A percentile compares a stretch with the other conserved stretches of the same genome.
Evolutionary conservation across 2,797 vertebrate genomes (phyloP).

Genomic region (Protonibea diacanthus): DNA sequence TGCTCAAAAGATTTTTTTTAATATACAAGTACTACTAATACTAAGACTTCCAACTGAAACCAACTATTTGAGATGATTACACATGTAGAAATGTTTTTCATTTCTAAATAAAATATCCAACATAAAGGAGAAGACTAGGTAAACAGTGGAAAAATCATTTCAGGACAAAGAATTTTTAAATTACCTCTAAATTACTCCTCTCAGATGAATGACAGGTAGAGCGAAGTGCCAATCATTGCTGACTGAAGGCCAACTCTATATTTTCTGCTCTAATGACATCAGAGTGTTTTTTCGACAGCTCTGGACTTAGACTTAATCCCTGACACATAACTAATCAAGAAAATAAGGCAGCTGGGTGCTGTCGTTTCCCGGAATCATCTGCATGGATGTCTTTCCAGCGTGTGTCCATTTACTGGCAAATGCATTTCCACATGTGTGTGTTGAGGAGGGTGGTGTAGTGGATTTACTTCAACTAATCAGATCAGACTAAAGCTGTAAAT

Average conservation of each 20-base stretch:
- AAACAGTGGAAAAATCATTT: neutral
- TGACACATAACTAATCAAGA: constrained; percentile 53
- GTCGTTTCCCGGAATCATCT: constrained; percentile 37
- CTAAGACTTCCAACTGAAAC: neutral
- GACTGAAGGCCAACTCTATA: constrained; percentile 20
- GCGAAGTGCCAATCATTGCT: neutral
- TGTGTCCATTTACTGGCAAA: constrained; percentile 24
- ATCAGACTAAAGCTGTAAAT: constrained; percentile 71
- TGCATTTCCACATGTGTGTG: constrained; percentile 5
- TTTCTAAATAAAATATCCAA: constrained; percentile 5
- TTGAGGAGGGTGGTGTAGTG: neutral
- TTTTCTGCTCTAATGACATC: constrained; percentile 52
- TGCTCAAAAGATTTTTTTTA: neutral
- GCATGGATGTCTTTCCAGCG: constrained; percentile 19
- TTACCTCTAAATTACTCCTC: neutral
- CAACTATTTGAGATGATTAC: neutral
- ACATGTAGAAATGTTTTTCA: too few relatives aligned
- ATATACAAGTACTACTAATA: neutral
- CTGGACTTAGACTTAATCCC: constrained; percentile 50
- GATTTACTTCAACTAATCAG: constrained; percentile 64
- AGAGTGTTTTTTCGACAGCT: constrained; percentile 31
- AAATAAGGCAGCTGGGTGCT: constrained; percentile 45
- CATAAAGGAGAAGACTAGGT: neutral
- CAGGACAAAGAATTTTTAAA: constrained; percentile 1
- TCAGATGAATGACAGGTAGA: too few relatives aligned